Evolutionary conservation across 2,797 vertebrate species (phyloP).

Genomic region (Lindbergichthys nudifrons): DNA sequence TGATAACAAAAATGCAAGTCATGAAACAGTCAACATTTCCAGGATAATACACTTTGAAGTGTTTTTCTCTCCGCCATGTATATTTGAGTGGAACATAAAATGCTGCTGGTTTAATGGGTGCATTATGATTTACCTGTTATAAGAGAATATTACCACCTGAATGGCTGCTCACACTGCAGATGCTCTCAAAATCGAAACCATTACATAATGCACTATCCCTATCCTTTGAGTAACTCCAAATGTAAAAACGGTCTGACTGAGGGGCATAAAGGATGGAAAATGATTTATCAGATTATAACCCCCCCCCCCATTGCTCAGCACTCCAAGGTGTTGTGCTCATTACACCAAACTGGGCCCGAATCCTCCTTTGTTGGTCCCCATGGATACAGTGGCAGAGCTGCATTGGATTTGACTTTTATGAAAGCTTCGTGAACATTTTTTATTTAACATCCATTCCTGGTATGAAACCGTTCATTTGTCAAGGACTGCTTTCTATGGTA

Average conservation of each 20-base stretch:
- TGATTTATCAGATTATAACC: not conserved
- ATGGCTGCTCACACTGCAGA: not conserved
- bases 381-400: not conserved
- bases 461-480: not conserved
- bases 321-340: not conserved
- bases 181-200: not conserved
- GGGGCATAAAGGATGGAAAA: not conserved
- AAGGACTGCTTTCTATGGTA: not conserved
- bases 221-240: conserved; percentile 8
- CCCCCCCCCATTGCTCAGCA: not conserved
- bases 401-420: conserved; percentile 16
- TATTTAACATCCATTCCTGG: not conserved
- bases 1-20: too few relatives aligned
- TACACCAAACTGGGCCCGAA: not conserved
- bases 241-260: conserved; percentile 7
- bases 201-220: not conserved
- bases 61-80: too few relatives aligned
- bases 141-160: not conserved
- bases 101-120: too few relatives aligned
- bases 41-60: not conserved
- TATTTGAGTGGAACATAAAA: too few relatives aligned
- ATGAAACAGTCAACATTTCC: not conserved
- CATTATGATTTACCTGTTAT: not conserved
- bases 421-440: not conserved
- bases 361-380: conserved; percentile 21